phyloP scores from a whole-genome alignment of 2,797 vertebrate species.

The Brotogeris chrysoptera region DNA sequence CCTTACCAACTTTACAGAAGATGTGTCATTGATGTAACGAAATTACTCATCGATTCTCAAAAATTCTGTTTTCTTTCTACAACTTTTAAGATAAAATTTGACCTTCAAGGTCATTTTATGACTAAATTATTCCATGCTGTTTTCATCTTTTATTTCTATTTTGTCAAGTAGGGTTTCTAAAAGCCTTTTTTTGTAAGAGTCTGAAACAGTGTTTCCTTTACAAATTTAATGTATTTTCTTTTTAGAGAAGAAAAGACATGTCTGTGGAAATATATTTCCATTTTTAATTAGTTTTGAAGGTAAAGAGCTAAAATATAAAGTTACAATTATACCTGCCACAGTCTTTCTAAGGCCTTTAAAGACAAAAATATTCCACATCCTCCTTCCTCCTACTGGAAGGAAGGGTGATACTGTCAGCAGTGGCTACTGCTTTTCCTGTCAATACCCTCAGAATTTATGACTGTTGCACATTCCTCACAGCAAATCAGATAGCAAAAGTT shows the following conservation, averaged over 20 bases:
- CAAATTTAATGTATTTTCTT: background rate
- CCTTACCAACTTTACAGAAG: background rate
- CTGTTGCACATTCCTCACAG: background rate
- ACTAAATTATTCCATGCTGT: conserved; percentile 28
- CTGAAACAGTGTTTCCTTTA: background rate
- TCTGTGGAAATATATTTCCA: background rate
- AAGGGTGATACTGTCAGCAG: background rate
- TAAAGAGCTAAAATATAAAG: background rate
- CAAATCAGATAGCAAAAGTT: background rate
- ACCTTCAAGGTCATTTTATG: conserved; percentile 33
- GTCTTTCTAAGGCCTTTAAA: background rate
- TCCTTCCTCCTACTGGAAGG: background rate
- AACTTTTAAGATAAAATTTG: conserved; percentile 43
- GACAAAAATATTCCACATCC: background rate
- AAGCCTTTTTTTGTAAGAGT: background rate
- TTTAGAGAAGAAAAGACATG: background rate
- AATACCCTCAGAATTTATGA: background rate
- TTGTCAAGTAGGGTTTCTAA: background rate
- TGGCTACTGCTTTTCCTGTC: background rate
- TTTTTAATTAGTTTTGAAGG: background rate
- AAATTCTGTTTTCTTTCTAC: background rate
- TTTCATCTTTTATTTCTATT: conserved; percentile 25
- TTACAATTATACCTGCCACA: background rate
- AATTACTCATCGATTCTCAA: conserved; percentile 10
- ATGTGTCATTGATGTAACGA: background rate